Conservation (phyloP, 2,888 invertebrate species). For the Chrysotoxum bicinctum region DNA sequence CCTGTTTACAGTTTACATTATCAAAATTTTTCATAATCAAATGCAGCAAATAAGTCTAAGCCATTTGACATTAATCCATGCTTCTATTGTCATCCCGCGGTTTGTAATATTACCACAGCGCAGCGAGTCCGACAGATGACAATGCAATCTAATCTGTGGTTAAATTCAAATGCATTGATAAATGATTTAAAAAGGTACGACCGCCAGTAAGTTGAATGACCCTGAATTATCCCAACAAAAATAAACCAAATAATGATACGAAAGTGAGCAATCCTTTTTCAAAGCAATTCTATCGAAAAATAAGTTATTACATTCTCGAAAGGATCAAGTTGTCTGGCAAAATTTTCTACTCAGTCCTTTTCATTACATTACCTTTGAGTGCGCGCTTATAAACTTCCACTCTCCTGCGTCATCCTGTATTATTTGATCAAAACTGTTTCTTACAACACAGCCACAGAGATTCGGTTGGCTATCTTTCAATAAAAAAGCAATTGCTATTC, state of each 20-base stretch:
- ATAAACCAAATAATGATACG: not conserved
- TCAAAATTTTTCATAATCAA: too few relatives aligned
- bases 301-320: not conserved
- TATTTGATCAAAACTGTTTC: slow-evolving; percentile 27
- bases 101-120: not conserved
- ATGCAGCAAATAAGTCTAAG: too few relatives aligned
- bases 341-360: slow-evolving; percentile 15
- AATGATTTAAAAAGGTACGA: not conserved
- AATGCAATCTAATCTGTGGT: not conserved
- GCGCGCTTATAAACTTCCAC: slow-evolving; percentile 12
- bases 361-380: slow-evolving; percentile 17
- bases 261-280: slow-evolving; percentile 1
- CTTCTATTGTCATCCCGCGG: not conserved
- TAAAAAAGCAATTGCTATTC: slow-evolving; percentile 47
- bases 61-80: too few relatives aligned
- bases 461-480: slow-evolving; percentile 49
- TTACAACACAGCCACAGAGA: not conserved
- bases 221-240: not conserved
- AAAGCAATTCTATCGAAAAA: slow-evolving; percentile 10
- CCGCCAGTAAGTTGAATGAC: not conserved
- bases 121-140: too few relatives aligned
- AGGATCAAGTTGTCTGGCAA: not conserved
- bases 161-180: not conserved
- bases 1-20: too few relatives aligned
- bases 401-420: not conserved